Conservation (phyloP, 1,140 invertebrate species). For the Linepithema humile region DNA sequence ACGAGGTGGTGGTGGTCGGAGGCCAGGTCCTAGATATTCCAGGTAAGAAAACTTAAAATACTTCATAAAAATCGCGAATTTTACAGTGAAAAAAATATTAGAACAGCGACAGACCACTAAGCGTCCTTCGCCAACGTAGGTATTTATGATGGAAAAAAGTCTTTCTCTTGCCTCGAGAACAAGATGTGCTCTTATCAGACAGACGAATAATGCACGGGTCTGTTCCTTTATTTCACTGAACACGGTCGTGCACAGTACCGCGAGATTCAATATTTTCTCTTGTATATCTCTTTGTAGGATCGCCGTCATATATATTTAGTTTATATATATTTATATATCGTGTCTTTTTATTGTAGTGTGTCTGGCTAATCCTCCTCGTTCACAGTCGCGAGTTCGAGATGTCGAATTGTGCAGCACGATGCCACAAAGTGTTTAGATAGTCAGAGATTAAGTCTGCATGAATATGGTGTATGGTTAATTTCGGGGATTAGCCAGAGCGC, state of each 20-base stretch:
- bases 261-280: slow-evolving; percentile 41
- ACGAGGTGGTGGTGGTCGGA: slow-evolving; percentile 87
- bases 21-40: slow-evolving; percentile 83
- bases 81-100: slow-evolving; percentile 70
- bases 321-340: background rate
- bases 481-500: slow-evolving; percentile 53
- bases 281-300: slow-evolving; percentile 44
- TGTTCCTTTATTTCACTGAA: slow-evolving; percentile 18
- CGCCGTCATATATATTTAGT: slow-evolving; percentile 35
- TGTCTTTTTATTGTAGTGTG: slow-evolving; percentile 13
- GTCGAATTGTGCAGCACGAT: background rate
- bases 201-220: slow-evolving; percentile 57
- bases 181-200: slow-evolving; percentile 15
- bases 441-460: slow-evolving; percentile 13
- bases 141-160: slow-evolving; percentile 69
- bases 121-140: slow-evolving; percentile 73
- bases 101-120: slow-evolving; percentile 69
- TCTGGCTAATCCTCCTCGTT: slow-evolving; percentile 60
- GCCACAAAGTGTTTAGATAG: too few species aligned
- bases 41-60: slow-evolving; percentile 80
- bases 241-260: slow-evolving; percentile 40
- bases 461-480: slow-evolving; percentile 9
- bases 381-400: background rate
- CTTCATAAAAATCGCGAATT: slow-evolving; percentile 39
- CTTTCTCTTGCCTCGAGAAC: background rate